Conservation (phyloP, 2,113 vertebrate genomes). For the Notarius lentiginosus region DNA sequence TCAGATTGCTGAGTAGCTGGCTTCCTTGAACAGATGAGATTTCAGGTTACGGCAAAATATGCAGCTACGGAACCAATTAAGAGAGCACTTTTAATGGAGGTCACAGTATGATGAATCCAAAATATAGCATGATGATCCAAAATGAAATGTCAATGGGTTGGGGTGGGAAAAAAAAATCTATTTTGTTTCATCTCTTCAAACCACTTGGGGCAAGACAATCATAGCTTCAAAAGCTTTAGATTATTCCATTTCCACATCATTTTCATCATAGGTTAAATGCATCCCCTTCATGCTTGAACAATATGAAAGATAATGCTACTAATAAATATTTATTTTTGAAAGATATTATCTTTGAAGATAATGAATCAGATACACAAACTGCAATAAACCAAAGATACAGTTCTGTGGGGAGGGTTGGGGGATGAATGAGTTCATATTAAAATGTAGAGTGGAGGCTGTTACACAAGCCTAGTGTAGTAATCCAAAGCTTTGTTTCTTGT, state of each 20-base stretch:
- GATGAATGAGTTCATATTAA: constrained; percentile 9
- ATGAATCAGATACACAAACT: not conserved
- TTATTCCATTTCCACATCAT: not conserved
- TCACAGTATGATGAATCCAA: too few relatives aligned
- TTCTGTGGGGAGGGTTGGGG: not conserved
- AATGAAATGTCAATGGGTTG: not conserved
- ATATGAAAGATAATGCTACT: not conserved
- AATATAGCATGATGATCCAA: not conserved
- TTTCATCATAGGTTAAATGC: constrained; percentile 1
- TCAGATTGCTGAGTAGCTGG: constrained; percentile 4
- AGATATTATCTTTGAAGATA: not conserved
- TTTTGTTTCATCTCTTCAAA: not conserved
- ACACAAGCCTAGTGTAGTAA: constrained; percentile 21
- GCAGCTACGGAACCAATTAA: too few relatives aligned
- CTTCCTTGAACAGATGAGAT: not conserved
- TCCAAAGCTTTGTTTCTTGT: constrained; percentile 29
- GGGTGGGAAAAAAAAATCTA: not conserved
- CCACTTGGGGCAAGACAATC: not conserved
- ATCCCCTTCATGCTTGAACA: not conserved
- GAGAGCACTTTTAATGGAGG: too few relatives aligned
- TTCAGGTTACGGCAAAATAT: not conserved
- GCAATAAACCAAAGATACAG: not conserved
- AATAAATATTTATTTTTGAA: too few relatives aligned
- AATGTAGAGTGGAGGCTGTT: not conserved
- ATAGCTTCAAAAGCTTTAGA: not conserved